These are phyloP conservation scores for Scaptomyza graminum DNA, from an alignment of 1,140 invertebrate species.

Conservation along the genomic window DNA sequence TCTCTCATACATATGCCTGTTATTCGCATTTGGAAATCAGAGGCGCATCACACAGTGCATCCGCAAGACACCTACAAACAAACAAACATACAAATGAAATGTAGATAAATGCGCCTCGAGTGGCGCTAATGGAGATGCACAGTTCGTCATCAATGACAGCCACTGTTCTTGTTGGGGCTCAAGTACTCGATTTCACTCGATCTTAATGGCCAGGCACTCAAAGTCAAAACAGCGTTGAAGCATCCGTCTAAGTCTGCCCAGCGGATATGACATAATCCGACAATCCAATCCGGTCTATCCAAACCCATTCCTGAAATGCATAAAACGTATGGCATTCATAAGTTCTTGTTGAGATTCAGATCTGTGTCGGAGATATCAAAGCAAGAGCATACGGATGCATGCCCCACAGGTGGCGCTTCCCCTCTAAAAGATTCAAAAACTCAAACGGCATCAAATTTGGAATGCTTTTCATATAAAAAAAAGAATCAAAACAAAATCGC, in stretches of 20 bases:
- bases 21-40: constrained; percentile 72
- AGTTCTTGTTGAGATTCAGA: constrained; percentile 54
- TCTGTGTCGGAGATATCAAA: constrained; percentile 78
- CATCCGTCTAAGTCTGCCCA: constrained; percentile 7
- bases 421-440: constrained; percentile 1
- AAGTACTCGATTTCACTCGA: constrained; percentile 21
- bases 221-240: constrained; percentile 1
- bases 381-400: constrained; percentile 20
- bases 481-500: no score
- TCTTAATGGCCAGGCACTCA: constrained; percentile 34
- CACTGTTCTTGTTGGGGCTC: constrained; percentile 44
- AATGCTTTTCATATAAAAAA: constrained; percentile 20
- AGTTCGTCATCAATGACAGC: constrained; percentile 51
- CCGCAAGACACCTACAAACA: background rate
- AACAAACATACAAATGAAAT: background rate
- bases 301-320: constrained; percentile 45
- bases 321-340: constrained; percentile 69
- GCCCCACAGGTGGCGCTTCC: constrained; percentile 74
- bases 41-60: constrained; percentile 15
- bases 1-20: constrained; percentile 30
- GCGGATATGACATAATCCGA: constrained; percentile 78
- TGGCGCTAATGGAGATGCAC: constrained; percentile 62
- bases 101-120: constrained; percentile 31
- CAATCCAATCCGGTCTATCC: constrained; percentile 12
- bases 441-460: constrained; percentile 15